Percentiles rank a stretch among this genome's conserved stretches.
phyloP scores from a whole-genome alignment of 2,888 invertebrate species.

The Amphipyra tragopoginis region DNA sequence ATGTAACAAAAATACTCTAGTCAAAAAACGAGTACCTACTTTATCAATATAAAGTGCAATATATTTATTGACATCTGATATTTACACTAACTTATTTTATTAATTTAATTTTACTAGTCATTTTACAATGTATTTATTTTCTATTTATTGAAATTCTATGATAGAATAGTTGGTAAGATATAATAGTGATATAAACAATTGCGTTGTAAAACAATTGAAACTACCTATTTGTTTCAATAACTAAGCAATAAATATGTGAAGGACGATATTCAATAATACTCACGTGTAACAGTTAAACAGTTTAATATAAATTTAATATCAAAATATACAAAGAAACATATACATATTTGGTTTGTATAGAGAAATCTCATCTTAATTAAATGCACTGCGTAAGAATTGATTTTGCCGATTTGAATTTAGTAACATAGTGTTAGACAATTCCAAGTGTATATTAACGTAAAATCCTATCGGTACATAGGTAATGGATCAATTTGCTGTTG shows the following conservation, averaged over 20 bases:
- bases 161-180: conserved; percentile 47
- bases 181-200: conserved; percentile 45
- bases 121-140: conserved; percentile 66
- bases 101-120: conserved; percentile 67
- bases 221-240: conserved; percentile 46
- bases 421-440: conserved; percentile 46
- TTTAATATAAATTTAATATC: conserved; percentile 63
- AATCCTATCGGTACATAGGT: conserved; percentile 57
- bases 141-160: conserved; percentile 39
- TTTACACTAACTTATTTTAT: conserved; percentile 70
- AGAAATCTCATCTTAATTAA: conserved; percentile 47
- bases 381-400: conserved; percentile 75
- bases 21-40: conserved; percentile 54
- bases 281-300: conserved; percentile 67
- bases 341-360: conserved; percentile 54
- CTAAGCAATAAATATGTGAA: conserved; percentile 74
- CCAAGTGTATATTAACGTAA: conserved; percentile 52
- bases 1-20: conserved; percentile 68
- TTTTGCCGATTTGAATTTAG: conserved; percentile 61
- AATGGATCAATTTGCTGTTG: conserved; percentile 70
- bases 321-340: conserved; percentile 59
- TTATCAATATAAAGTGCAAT: conserved; percentile 77
- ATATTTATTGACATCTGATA: conserved; percentile 75
- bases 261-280: conserved; percentile 70
- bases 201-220: conserved; percentile 56